Conservation (phyloP, 1,140 invertebrate species). For the Tetramorium alpestre region DNA sequence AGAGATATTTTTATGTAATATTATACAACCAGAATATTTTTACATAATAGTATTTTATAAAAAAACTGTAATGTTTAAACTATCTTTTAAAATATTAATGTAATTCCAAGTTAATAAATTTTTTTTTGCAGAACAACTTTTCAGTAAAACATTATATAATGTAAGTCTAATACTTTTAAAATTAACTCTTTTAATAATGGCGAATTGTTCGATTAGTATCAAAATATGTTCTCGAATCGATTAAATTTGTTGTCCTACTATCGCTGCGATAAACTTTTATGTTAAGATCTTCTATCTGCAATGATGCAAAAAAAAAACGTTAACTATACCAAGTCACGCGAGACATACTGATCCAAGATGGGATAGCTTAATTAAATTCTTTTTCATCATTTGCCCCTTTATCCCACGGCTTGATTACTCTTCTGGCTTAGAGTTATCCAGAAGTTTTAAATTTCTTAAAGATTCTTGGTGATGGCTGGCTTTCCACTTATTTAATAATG, state of each 20-base stretch:
- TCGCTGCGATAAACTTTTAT: not conserved
- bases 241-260: not conserved
- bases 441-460: slow-evolving; percentile 51
- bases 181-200: not conserved
- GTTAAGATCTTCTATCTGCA: not conserved
- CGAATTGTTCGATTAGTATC: not conserved
- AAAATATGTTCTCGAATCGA: not conserved
- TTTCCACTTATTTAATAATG: slow-evolving; percentile 47
- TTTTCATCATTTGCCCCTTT: slow-evolving; percentile 26
- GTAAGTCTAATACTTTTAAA: not conserved
- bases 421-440: slow-evolving; percentile 27
- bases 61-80: not conserved
- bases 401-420: slow-evolving; percentile 24
- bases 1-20: slow-evolving; percentile 3
- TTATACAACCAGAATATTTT: not conserved
- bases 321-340: not conserved
- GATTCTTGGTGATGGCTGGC: slow-evolving; percentile 8
- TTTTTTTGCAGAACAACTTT: not conserved
- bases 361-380: slow-evolving; percentile 47
- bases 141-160: not conserved
- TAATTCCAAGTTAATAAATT: no score
- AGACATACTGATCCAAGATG: not conserved
- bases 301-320: not conserved
- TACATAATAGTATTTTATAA: not conserved
- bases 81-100: not conserved